Conservation (phyloP, 2,113 vertebrate species). For the Ariopsis seemanni region DNA sequence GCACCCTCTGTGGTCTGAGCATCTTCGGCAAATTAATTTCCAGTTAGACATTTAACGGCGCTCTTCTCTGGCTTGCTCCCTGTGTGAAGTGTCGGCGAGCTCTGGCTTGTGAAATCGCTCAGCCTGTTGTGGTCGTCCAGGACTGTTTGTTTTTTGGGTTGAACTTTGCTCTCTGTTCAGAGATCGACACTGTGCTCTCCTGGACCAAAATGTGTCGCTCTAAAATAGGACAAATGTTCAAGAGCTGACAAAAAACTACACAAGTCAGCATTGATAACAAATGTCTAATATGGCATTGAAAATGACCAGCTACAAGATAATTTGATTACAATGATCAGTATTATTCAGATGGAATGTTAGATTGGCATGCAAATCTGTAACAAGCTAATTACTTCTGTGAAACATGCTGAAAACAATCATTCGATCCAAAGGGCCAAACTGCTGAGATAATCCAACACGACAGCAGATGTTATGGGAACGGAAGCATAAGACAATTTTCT, state of each 20-base stretch:
- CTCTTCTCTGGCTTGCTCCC: background rate
- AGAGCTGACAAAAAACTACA: background rate
- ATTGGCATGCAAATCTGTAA: background rate
- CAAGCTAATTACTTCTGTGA: background rate
- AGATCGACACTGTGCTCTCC: conserved; percentile 43
- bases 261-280: no score
- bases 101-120: background rate
- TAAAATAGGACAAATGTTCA: background rate
- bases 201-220: conserved; percentile 31
- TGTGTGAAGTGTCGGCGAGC: background rate
- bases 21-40: conserved; percentile 52
- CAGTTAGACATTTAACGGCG: background rate
- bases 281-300: background rate
- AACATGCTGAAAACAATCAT: background rate
- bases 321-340: background rate
- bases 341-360: background rate
- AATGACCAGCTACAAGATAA: background rate
- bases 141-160: conserved; percentile 65
- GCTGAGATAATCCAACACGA: background rate
- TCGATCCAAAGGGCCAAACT: background rate
- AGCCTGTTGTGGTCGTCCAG: conserved; percentile 46
- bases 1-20: conserved; percentile 63
- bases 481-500: background rate
- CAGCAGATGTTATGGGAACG: background rate
- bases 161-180: conserved; percentile 73